Conservation (phyloP, 2,888 invertebrate genomes). For the Cylindroiulus punctatus region DNA sequence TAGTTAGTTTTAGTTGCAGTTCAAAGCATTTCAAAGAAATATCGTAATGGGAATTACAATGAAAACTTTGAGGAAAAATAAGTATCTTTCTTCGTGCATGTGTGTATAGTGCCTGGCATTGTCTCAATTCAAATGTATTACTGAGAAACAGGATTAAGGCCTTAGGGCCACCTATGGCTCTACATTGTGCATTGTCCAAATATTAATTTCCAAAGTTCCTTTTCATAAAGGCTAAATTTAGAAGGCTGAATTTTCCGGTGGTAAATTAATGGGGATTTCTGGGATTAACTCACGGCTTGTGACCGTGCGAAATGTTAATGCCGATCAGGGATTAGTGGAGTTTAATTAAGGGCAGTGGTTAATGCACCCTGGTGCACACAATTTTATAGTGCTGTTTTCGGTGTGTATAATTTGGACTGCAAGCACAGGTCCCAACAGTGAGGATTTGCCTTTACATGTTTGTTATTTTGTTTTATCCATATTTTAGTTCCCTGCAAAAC, state of each 20-base stretch:
- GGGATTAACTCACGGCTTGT: conserved; percentile 14
- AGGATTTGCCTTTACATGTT: conserved; percentile 5
- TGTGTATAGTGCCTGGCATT: neutral
- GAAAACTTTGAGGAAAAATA: conserved; percentile 17
- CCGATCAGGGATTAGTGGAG: neutral
- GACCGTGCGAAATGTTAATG: neutral
- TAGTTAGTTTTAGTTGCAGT: neutral
- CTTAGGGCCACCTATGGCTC: conserved; percentile 20
- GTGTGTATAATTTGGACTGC: neutral
- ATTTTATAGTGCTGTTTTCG: neutral
- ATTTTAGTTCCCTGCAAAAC: no score
- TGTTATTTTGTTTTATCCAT: neutral
- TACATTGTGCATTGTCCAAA: neutral
- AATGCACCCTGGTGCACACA: neutral
- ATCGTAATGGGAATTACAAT: neutral
- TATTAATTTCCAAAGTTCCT: conserved; percentile 29
- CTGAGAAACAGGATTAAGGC: conserved; percentile 11
- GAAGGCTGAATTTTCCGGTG: neutral
- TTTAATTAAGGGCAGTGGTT: neutral
- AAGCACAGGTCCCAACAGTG: neutral
- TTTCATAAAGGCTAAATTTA: conserved; percentile 36
- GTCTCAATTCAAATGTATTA: neutral
- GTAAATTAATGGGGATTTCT: conserved; percentile 3
- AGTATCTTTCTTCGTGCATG: neutral
- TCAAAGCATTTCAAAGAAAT: neutral